These are phyloP conservation scores for Anolis apletophallus DNA, from an alignment of 2,797 vertebrate genomes.

Conservation along the genomic window DNA sequence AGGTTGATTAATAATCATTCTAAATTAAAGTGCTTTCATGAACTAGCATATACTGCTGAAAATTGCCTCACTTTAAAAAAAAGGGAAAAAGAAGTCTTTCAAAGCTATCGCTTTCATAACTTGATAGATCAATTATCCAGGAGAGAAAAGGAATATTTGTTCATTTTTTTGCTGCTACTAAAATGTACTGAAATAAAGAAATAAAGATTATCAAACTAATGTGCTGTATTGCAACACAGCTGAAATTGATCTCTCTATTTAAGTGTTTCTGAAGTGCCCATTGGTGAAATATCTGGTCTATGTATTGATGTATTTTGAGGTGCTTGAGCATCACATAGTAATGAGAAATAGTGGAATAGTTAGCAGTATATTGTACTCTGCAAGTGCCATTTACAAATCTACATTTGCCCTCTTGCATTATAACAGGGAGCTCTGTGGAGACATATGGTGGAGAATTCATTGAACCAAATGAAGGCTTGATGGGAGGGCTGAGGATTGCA, in stretches of 20 bases:
- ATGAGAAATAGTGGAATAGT: constrained; percentile 59
- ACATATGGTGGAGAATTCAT: constrained; percentile 1
- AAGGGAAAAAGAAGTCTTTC: constrained; percentile 54
- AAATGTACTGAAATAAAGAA: constrained; percentile 68
- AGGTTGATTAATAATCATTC: constrained; percentile 76
- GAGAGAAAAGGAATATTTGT: constrained; percentile 69
- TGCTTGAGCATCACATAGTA: constrained; percentile 48
- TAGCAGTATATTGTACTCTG: constrained; percentile 55
- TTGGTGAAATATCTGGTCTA: constrained; percentile 63
- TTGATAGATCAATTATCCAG: constrained; percentile 71
- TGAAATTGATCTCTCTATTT: constrained; percentile 72
- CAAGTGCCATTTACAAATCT: constrained; percentile 40
- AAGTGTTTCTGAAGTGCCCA: constrained; percentile 67
- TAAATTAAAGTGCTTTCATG: constrained; percentile 74
- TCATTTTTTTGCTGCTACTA: constrained; percentile 69
- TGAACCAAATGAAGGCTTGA: background rate
- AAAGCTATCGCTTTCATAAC: constrained; percentile 74
- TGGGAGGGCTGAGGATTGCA: background rate
- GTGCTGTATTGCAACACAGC: constrained; percentile 67
- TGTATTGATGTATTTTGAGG: constrained; percentile 60
- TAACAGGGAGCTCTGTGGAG: background rate
- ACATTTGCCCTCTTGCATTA: constrained; percentile 16
- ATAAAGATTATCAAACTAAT: constrained; percentile 65
- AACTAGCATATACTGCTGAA: constrained; percentile 65
- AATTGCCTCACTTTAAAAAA: constrained; percentile 69